Evolutionary conservation across 2,113 vertebrate species (phyloP).

Genomic region (Buteo buteo): DNA sequence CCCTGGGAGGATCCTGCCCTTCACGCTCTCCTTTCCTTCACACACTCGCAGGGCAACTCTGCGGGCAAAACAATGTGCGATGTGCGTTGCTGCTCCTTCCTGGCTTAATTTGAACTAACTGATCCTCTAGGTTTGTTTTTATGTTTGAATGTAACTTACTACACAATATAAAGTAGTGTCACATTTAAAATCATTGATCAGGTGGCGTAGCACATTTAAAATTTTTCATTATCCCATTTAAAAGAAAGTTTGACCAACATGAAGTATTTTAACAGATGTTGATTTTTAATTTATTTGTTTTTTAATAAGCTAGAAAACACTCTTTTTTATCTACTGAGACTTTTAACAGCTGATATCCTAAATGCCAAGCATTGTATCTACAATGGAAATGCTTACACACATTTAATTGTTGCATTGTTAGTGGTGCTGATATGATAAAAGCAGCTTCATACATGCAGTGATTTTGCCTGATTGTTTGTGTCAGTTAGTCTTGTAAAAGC

Average conservation of each 20-base stretch:
- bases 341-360: neutral
- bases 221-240: neutral
- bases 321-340: neutral
- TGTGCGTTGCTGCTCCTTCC: neutral
- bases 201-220: neutral
- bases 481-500: neutral
- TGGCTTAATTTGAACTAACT: fast-evolving
- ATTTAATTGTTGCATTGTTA: neutral
- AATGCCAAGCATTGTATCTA: neutral
- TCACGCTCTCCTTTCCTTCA: neutral
- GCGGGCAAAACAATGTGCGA: fast-evolving
- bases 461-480: neutral
- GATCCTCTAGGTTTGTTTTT: neutral
- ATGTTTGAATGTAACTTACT: neutral
- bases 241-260: neutral
- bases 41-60: neutral
- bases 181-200: neutral
- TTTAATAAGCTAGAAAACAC: neutral
- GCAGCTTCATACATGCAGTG: neutral
- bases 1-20: neutral
- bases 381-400: neutral
- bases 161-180: neutral
- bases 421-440: neutral
- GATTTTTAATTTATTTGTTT: neutral
- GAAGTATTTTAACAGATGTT: neutral